These are phyloP conservation scores for Coluber constrictor DNA, from an alignment of 2,797 vertebrate species.

Conservation along the genomic window DNA sequence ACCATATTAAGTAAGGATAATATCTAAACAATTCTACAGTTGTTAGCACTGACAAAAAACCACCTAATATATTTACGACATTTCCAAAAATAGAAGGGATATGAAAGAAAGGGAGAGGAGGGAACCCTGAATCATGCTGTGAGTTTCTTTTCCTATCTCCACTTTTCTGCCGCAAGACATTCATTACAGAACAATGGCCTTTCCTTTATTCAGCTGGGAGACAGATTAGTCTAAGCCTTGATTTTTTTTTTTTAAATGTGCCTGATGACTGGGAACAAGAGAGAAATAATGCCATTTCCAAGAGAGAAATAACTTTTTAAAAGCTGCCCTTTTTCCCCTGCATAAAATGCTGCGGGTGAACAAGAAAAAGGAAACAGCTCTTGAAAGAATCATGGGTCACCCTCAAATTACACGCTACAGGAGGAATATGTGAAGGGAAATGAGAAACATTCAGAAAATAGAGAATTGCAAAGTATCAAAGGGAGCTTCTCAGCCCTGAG, in stretches of 20 bases:
- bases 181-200: conserved; percentile 24
- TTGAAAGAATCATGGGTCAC: not conserved
- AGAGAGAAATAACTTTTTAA: not conserved
- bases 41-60: not conserved
- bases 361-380: not conserved
- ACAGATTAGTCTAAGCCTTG: not conserved
- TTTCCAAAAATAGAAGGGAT: not conserved
- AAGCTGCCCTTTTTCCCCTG: not conserved
- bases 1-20: not conserved
- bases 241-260: not conserved
- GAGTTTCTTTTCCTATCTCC: not conserved
- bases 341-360: not conserved
- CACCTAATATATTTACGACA: not conserved
- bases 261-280: conserved; percentile 3
- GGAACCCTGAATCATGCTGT: not conserved
- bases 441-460: not conserved
- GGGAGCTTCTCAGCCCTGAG: not conserved
- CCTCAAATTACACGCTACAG: not conserved
- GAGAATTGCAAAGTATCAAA: not conserved
- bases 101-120: not conserved
- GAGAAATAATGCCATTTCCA: not conserved
- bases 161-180: conserved; percentile 21
- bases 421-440: not conserved
- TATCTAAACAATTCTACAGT: not conserved
- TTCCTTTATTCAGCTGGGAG: conserved; percentile 1